Evolutionary conservation across 1,140 invertebrate species (phyloP).

Genomic region (Propsilocerus akamusi): DNA sequence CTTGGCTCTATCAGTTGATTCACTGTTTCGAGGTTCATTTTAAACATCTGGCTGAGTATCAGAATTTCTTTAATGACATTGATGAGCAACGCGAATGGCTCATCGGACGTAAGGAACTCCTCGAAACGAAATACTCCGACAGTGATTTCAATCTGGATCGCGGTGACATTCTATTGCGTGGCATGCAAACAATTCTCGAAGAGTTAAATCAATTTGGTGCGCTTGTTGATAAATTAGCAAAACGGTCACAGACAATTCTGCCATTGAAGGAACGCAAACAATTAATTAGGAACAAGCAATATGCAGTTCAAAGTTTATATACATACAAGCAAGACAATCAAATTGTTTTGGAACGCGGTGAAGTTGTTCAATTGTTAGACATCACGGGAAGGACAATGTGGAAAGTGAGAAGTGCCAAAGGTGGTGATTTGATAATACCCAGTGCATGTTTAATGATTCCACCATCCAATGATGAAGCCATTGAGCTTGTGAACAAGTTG

Average conservation of each 20-base stretch:
- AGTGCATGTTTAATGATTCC: constrained; percentile 79
- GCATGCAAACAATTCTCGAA: constrained; percentile 79
- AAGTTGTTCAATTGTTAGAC: constrained; percentile 70
- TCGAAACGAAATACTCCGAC: constrained; percentile 75
- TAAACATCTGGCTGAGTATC: constrained; percentile 67
- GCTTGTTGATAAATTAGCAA: constrained; percentile 51
- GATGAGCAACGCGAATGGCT: constrained; percentile 76
- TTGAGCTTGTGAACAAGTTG: constrained; percentile 58
- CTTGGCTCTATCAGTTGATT: constrained; percentile 79
- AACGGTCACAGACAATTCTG: constrained; percentile 56
- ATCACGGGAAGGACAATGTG: constrained; percentile 71
- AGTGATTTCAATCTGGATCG: constrained; percentile 81
- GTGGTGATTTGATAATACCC: constrained; percentile 66
- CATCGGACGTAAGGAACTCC: constrained; percentile 61
- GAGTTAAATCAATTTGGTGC: constrained; percentile 68
- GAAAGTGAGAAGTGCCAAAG: constrained; percentile 61
- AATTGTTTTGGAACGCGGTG: constrained; percentile 69
- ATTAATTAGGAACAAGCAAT: constrained; percentile 55
- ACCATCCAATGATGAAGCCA: constrained; percentile 73
- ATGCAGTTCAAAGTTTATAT: constrained; percentile 69
- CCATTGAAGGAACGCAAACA: constrained; percentile 73
- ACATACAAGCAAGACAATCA: constrained; percentile 67
- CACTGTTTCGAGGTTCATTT: constrained; percentile 81
- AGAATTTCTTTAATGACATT: constrained; percentile 75
- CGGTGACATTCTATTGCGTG: constrained; percentile 72